These are phyloP conservation scores for Drosophila siamana DNA, from an alignment of 2,888 invertebrate genomes.

Conservation along the genomic window DNA sequence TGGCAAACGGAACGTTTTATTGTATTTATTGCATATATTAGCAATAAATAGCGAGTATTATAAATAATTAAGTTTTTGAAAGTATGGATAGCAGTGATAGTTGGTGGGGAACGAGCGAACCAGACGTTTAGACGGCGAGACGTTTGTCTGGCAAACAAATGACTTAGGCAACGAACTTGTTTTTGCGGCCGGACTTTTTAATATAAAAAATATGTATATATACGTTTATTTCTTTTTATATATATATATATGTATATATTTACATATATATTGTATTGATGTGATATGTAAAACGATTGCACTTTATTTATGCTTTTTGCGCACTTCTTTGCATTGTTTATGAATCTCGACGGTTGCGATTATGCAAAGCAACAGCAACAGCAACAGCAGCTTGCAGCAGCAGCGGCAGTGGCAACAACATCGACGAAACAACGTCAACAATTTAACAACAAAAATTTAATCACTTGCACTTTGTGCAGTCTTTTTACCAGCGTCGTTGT, in stretches of 20 bases:
- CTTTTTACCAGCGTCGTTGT: conserved; percentile 9
- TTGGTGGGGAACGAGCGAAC: conserved; percentile 26
- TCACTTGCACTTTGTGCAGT: conserved; percentile 60
- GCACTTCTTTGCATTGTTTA: conserved; percentile 70
- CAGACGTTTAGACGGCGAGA: conserved; percentile 3
- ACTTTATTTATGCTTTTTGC: conserved; percentile 74
- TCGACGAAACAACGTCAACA: conserved; percentile 2
- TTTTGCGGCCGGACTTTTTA: conserved; percentile 47
- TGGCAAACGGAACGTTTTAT: conserved; percentile 34
- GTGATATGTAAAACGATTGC: conserved; percentile 54
- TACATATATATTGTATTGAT: conserved; percentile 17
- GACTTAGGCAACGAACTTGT: conserved; percentile 78
- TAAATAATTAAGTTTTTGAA: conserved; percentile 54
- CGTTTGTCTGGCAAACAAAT: conserved; percentile 61
- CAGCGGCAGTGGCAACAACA: too few relatives aligned
- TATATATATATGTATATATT: conserved; percentile 12
- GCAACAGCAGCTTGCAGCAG: neutral
- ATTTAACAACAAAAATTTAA: conserved; percentile 42
- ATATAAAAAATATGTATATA: conserved; percentile 1
- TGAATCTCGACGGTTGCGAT: conserved; percentile 45
- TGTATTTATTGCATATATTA: conserved; percentile 55
- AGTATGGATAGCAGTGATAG: conserved; percentile 48
- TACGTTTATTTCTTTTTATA: neutral
- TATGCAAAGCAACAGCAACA: conserved; percentile 40
- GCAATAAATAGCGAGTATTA: conserved; percentile 59